Evolutionary conservation across 2,113 vertebrate genomes (phyloP).

Genomic region (Lipophrys pholis): DNA sequence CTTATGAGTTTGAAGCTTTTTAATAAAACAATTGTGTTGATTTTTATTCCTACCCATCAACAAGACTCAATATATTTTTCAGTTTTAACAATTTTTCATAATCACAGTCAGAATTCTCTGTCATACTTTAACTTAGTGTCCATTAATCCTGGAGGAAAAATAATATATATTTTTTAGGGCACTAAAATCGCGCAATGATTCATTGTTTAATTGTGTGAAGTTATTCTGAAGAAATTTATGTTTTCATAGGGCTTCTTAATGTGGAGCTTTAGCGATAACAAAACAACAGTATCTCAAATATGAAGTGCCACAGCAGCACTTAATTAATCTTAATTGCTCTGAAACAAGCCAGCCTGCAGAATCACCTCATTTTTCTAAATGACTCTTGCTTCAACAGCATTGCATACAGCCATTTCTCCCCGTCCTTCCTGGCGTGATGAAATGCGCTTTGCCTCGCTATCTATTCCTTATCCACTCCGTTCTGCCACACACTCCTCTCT

Average conservation of each 20-base stretch:
- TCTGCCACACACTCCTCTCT: conserved; percentile 70
- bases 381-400: conserved; percentile 67
- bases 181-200: conserved; percentile 52
- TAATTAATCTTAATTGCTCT: conserved; percentile 85
- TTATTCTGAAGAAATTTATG: conserved; percentile 67
- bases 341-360: conserved; percentile 69
- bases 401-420: conserved; percentile 68
- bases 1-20: conserved; percentile 22
- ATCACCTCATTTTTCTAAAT: conserved; percentile 74
- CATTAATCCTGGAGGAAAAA: conserved; percentile 21
- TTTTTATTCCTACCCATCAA: conserved; percentile 15
- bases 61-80: conserved; percentile 1
- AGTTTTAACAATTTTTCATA: not conserved
- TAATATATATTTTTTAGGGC: conserved; percentile 8
- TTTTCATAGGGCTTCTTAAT: conserved; percentile 60
- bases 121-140: conserved; percentile 15
- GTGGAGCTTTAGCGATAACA: conserved; percentile 17
- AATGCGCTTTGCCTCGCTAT: conserved; percentile 75
- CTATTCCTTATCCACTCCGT: conserved; percentile 79
- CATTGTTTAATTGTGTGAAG: conserved; percentile 49
- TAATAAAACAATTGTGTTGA: not conserved
- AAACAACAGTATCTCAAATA: conserved; percentile 67
- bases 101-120: conserved; percentile 20
- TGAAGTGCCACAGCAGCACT: conserved; percentile 73
- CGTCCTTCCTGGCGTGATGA: conserved; percentile 74